Base-by-base conservation (phyloP, 2,113 vertebrate species). In the Tachysurus vachellii region DNA sequence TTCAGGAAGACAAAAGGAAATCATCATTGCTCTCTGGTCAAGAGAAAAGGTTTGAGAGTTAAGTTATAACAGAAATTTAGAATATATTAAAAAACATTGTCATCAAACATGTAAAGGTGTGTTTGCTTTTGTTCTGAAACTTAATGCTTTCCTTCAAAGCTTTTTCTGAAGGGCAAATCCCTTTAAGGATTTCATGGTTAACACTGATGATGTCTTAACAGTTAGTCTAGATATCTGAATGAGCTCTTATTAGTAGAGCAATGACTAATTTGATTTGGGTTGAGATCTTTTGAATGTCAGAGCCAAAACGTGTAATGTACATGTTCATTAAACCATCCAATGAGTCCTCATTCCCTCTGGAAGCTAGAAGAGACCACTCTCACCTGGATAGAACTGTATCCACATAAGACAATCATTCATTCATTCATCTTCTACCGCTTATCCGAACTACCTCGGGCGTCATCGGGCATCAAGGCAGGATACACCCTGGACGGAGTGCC, bases 171-270 rank as follows among this genome's bases (percentile, higher is more conserved):
- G 68, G 44, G 66, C 26, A 10, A 81, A 73, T 76, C 50, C 57
- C 81, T 84, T 87, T 81, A 62, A 23, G 56, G 57, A 77, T 61
- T 77, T 61, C 61, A 70, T 83, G 7, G 57, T 36, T 83, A 59
- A 79, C 53, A 83, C 53, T 36, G 2, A 36, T 26, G 80, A 26
- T 28, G 13, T 83, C 50, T 53, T 56, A 3, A 19, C 42, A 31
- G 26, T 57, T 50, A 85, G 53, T 53, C 31, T 82, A 44, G 50
- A 57, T 53, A 47, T 83, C 80, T 57, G 61, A 57, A 57, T 42
- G 50, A 28, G 16, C 26, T 56, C 31, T 59, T 9, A 73, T 59
- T 57, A 73, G 56, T 76, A 21, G 71, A 19, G 44, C 23, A 85
- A 76, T 36, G 1, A 2, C 36, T 36, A 36, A 36, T n/a, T n/a